Conservation (phyloP, 2,797 vertebrate species). For the Sebastiscus tertius region DNA sequence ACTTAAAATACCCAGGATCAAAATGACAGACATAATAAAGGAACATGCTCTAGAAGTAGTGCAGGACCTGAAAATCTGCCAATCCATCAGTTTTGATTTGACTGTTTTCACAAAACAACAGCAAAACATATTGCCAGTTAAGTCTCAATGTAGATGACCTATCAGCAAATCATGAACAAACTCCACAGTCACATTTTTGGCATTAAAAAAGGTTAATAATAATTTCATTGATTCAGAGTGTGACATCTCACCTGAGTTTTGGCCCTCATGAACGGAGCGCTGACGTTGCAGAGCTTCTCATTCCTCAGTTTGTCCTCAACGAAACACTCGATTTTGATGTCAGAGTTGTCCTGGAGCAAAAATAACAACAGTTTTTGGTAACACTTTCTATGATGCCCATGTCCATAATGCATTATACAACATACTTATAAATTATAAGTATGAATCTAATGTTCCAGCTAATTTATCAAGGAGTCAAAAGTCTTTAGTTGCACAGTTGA, state of each 20-base stretch:
- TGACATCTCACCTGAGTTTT: constrained; percentile 85
- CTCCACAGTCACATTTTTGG: neutral
- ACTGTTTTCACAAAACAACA: neutral
- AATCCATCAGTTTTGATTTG: neutral
- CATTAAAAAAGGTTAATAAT: neutral
- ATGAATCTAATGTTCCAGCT: too few species aligned
- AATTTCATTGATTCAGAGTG: neutral
- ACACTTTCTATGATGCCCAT: neutral
- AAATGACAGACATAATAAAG: neutral
- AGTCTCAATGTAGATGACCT: neutral
- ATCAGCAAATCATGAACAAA: neutral
- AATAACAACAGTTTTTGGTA: neutral
- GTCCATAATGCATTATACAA: neutral
- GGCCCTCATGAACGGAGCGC: constrained; percentile 93
- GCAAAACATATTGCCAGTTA: neutral
- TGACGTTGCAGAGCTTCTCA: constrained; percentile 91
- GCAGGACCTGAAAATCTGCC: neutral
- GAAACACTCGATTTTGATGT: constrained; percentile 90
- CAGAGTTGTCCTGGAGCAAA: constrained; percentile 86
- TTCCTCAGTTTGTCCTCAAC: constrained; percentile 79
- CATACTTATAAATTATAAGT: neutral
- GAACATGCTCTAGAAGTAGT: neutral
- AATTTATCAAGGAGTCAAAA: too few species aligned
- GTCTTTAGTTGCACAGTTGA: too few species aligned
- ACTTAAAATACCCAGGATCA: neutral